Percentiles rank a stretch among this genome's conserved stretches.
Conservation (phyloP, 2,113 vertebrate genomes). For the Ceratotherium simum region DNA sequence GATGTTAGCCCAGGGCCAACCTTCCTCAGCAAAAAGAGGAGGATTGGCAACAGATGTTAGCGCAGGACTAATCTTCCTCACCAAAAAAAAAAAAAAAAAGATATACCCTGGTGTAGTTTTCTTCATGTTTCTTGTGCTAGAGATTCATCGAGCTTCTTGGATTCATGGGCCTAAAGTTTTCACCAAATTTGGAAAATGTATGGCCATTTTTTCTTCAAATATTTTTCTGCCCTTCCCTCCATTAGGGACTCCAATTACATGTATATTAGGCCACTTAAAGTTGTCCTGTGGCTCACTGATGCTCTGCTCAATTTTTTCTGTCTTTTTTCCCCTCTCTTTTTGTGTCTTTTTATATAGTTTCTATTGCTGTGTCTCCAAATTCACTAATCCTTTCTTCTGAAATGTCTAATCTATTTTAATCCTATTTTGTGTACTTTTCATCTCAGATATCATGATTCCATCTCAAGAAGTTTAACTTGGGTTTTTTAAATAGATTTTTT, state of each 20-base stretch:
- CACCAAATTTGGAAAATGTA: not conserved
- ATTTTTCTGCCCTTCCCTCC: not conserved
- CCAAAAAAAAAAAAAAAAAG: not conserved
- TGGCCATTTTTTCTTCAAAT: not conserved
- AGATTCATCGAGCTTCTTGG: not conserved
- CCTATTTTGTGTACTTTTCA: constrained; percentile 7
- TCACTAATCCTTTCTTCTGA: not conserved
- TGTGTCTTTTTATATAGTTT: not conserved
- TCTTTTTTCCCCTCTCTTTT: not conserved
- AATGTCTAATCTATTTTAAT: constrained; percentile 40
- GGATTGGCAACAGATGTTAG: too few relatives aligned
- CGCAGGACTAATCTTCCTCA: too few relatives aligned
- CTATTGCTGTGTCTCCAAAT: not conserved
- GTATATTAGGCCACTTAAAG: not conserved
- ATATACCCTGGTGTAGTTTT: not conserved
- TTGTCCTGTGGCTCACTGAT: not conserved
- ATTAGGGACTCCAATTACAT: not conserved
- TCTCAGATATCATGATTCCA: not conserved
- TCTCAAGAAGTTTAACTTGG: not conserved
- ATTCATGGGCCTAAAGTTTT: constrained; percentile 28
- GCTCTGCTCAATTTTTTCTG: not conserved
- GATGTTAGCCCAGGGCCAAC: too few relatives aligned
- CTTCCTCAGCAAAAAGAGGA: too few relatives aligned
- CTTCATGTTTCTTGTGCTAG: constrained; percentile 6
- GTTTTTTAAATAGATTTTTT: not conserved